Percentiles rank a stretch among this genome's conserved stretches.
These are phyloP conservation scores for Callithrix jacchus DNA, from an alignment of 2,113 vertebrate genomes.

Conservation along the genomic window DNA sequence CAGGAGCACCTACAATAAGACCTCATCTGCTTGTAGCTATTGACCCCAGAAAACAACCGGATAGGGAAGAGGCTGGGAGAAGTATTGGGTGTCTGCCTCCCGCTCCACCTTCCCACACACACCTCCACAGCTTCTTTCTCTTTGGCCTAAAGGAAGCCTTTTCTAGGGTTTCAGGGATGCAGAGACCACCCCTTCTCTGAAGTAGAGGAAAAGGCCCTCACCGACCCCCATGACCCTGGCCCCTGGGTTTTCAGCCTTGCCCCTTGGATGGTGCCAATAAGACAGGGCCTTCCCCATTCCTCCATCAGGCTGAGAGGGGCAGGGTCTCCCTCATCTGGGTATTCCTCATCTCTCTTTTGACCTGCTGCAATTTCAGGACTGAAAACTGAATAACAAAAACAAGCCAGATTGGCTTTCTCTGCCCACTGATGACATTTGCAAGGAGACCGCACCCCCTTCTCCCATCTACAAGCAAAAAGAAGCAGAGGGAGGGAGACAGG, in stretches of 20 bases:
- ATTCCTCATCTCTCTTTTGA: background rate
- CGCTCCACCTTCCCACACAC: no score
- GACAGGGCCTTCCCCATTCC: background rate
- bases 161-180: background rate
- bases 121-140: background rate
- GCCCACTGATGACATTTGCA: background rate
- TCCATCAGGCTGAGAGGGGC: background rate
- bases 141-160: background rate
- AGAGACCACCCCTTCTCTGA: background rate
- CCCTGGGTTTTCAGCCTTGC: background rate
- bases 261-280: background rate
- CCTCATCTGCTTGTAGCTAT: background rate
- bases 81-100: background rate
- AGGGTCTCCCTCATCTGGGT: background rate
- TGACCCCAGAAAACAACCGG: background rate
- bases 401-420: background rate
- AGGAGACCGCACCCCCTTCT: background rate
- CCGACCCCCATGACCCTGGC: background rate
- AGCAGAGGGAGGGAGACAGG: background rate
- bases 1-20: background rate
- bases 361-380: background rate
- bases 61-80: background rate
- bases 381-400: constrained; percentile 30
- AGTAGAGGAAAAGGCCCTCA: background rate
- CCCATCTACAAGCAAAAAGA: background rate